Base-by-base conservation (phyloP, 2,797 vertebrate genomes). In the Chrysocyon brachyurus region DNA sequence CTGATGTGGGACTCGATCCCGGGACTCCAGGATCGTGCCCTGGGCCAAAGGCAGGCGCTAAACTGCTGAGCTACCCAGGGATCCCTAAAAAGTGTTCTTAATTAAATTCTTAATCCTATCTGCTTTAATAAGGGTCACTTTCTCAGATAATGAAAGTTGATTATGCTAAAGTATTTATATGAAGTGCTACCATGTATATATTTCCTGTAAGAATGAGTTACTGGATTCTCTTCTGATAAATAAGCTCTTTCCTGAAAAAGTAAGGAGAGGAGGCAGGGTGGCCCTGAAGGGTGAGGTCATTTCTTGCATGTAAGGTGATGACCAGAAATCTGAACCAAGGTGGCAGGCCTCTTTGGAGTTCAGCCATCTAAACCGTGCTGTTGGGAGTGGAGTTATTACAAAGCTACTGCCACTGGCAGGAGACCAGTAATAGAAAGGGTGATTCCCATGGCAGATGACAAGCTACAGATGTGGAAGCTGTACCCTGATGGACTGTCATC, bases 91-190 rank as follows among this genome's bases (percentile, higher is more conserved):
- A 12, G 8, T 64, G 11, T 83, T 81, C 52, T 83, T 63, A 57
- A 64, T 56, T 85, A 87, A 36, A 2, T 66, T 73, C 28, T 95
- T 79, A 91, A 63, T 16, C 1, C 36, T 49, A 3, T 86, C 70
- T 96, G 33, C 70, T 94, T 83, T 78, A 77, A 40, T 83, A 54
- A 84, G 16, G 78, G 46, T 72, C 73, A 40, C 24, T 87, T 91
- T 87, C 83, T 46, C 57, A 49, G 31, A 96, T 91, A 66, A 92
- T 57, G 84, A 75, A 88, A 95, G 61, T 24, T 22, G 12, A 9
- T 77, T 93, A 75, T 31, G 33, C 64, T 89, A 40, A 91, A 75
- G 59, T 61, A 49, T 24, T 81, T 79, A 40, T 4, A 63, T 75
- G 19, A 78, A 89, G 31, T 68, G 28, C n/a, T 68, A 81, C 33